phyloP scores from a whole-genome alignment of 2,797 vertebrate genomes.

The Knipowitschia caucasica region DNA sequence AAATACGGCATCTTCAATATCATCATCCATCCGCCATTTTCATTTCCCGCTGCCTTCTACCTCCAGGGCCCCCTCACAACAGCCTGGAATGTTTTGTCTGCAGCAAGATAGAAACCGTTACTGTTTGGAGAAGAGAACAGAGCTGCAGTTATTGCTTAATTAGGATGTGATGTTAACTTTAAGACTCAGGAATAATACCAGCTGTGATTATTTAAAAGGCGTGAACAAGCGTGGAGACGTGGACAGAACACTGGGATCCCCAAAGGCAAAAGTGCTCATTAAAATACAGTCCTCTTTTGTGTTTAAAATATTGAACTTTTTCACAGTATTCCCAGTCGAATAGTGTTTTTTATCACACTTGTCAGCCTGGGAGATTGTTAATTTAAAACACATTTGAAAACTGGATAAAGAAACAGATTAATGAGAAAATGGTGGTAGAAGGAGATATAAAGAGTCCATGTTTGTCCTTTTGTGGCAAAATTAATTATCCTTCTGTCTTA shows the following conservation, averaged over 20 bases:
- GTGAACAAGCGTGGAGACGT: slow-evolving; percentile 8
- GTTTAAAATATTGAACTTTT: slow-evolving; percentile 6
- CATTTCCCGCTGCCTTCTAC: slow-evolving; percentile 24
- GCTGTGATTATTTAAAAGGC: not conserved
- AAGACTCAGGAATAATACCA: too few relatives aligned
- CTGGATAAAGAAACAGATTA: too few relatives aligned
- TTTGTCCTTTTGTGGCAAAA: too few relatives aligned
- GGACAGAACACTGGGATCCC: slow-evolving; percentile 1
- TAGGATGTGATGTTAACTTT: slow-evolving; percentile 5
- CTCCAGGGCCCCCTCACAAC: slow-evolving; percentile 23
- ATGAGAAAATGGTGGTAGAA: too few relatives aligned
- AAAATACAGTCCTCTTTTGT: slow-evolving; percentile 24
- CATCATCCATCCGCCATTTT: slow-evolving; percentile 31
- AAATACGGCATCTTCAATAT: slow-evolving; percentile 21
- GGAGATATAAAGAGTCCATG: too few relatives aligned
- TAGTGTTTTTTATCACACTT: slow-evolving; percentile 12
- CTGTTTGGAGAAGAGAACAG: slow-evolving; percentile 12
- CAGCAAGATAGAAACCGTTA: slow-evolving; percentile 12
- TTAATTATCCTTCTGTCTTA: too few relatives aligned
- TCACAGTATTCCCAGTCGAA: not conserved
- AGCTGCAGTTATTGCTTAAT: slow-evolving; percentile 28
- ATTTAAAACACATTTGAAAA: slow-evolving; percentile 41
- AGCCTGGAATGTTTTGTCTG: slow-evolving; percentile 29
- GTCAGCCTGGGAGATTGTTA: slow-evolving; percentile 28
- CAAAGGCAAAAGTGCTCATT: slow-evolving; percentile 21